Evolutionary conservation across 2,888 invertebrate species (phyloP).

Genomic region (Euzophera pinguis): DNA sequence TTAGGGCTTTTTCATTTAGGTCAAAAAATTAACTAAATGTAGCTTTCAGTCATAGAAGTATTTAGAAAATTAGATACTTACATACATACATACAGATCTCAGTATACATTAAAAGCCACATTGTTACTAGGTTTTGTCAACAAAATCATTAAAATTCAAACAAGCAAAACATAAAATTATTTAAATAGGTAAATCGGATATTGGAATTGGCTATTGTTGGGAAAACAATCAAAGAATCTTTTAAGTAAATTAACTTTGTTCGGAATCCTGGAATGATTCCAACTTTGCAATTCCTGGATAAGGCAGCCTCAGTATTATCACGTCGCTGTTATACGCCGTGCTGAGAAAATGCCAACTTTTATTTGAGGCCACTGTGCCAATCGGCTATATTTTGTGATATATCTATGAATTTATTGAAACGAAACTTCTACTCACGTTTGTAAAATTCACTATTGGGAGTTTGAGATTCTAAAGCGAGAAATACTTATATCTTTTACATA

Average conservation of each 20-base stretch:
- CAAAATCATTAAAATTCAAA: background rate
- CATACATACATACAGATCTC: background rate
- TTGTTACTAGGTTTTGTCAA: background rate
- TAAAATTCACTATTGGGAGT: too few relatives aligned
- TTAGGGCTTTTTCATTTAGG: too few relatives aligned
- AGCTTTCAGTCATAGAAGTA: too few relatives aligned
- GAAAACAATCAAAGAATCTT: slow-evolving; percentile 10
- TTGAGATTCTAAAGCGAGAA: too few relatives aligned
- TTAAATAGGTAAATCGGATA: slow-evolving; percentile 1
- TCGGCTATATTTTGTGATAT: background rate
- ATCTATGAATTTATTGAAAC: too few relatives aligned
- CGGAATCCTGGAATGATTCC: slow-evolving; percentile 1
- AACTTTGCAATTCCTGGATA: background rate
- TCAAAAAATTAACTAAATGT: too few relatives aligned
- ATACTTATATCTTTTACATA: too few relatives aligned
- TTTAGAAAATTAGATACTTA: too few relatives aligned
- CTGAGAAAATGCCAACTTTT: slow-evolving; percentile 1
- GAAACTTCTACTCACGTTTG: too few relatives aligned
- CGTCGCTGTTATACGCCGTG: background rate
- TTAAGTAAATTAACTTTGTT: slow-evolving; percentile 10
- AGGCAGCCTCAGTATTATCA: background rate
- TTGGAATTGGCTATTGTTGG: slow-evolving; percentile 5
- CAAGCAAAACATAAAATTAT: slow-evolving; percentile 1
- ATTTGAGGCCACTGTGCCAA: background rate
- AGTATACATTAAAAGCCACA: background rate